These are phyloP conservation scores for Diabrotica undecimpunctata DNA, from an alignment of 1,140 invertebrate species.

Conservation along the genomic window DNA sequence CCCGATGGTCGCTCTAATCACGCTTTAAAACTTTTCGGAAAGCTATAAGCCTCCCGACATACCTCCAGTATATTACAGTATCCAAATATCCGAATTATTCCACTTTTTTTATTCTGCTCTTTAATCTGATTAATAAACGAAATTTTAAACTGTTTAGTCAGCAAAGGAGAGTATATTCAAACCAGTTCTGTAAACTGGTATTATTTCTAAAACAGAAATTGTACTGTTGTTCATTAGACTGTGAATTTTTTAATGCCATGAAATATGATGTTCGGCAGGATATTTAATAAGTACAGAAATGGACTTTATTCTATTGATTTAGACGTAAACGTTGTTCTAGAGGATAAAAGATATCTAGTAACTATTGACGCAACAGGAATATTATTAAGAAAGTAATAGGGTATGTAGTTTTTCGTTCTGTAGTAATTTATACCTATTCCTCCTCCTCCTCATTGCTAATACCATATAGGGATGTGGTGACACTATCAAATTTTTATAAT, in stretches of 20 bases:
- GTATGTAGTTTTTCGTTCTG: too few species aligned
- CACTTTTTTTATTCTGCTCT: neutral
- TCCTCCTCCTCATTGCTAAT: too few species aligned
- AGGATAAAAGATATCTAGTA: too few species aligned
- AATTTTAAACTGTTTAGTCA: constrained; percentile 1
- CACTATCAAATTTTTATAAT: too few species aligned
- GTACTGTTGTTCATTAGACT: constrained; percentile 1
- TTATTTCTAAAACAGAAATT: neutral
- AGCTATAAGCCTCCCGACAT: too few species aligned
- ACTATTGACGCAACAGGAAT: too few species aligned
- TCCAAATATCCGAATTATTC: constrained; percentile 20
- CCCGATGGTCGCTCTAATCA: too few species aligned
- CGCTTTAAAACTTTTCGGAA: too few species aligned
- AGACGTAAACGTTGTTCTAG: too few species aligned
- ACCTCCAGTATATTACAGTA: neutral
- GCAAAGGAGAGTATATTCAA: neutral
- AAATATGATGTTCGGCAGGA: neutral
- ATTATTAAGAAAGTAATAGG: too few species aligned
- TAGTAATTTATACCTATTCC: too few species aligned
- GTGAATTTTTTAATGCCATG: neutral
- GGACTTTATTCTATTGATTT: neutral
- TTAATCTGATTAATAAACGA: constrained; percentile 18
- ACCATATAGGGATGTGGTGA: too few species aligned
- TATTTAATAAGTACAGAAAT: neutral
- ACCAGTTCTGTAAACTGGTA: neutral